Percentiles rank a stretch among this genome's conserved stretches.
These are phyloP conservation scores for Linhomoeus sp. DNA, from an alignment of 2,888 invertebrate species.

Conservation along the genomic window DNA sequence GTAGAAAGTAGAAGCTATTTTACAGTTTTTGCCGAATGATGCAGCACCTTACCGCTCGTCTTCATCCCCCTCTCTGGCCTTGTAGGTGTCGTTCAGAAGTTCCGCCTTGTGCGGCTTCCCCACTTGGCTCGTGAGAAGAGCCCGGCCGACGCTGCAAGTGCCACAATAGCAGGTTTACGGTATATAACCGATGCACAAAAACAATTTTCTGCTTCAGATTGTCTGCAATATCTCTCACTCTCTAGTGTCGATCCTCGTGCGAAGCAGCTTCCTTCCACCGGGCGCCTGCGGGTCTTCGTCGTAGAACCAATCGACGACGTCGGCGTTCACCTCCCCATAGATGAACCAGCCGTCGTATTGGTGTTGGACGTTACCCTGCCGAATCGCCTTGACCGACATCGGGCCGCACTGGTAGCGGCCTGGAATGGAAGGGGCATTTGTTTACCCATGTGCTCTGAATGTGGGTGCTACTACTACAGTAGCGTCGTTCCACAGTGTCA, in stretches of 20 bases:
- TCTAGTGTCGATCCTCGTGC: neutral
- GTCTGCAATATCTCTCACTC: no score
- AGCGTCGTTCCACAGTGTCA: no score
- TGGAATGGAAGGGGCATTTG: conserved; percentile 11
- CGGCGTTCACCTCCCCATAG: conserved; percentile 81
- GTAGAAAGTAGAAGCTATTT: no score
- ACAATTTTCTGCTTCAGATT: no score
- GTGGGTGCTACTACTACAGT: no score
- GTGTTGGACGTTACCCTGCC: conserved; percentile 56
- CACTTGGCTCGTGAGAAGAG: conserved; percentile 2
- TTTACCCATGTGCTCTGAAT: conserved; percentile 95
- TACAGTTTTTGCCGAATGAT: no score
- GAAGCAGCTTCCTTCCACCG: neutral
- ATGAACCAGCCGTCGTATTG: conserved; percentile 66
- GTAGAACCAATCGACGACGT: conserved; percentile 71
- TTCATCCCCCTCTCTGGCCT: neutral
- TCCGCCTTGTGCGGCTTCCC: neutral
- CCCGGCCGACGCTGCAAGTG: conserved; percentile 7
- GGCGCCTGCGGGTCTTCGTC: conserved; percentile 35
- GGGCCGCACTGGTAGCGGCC: conserved; percentile 63
- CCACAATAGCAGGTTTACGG: no score
- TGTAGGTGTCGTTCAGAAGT: neutral
- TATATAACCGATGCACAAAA: no score
- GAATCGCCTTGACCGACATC: conserved; percentile 58
- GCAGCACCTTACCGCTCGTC: neutral